These are phyloP conservation scores for Tortricodes alternella DNA, from an alignment of 2,888 invertebrate genomes.

Conservation along the genomic window DNA sequence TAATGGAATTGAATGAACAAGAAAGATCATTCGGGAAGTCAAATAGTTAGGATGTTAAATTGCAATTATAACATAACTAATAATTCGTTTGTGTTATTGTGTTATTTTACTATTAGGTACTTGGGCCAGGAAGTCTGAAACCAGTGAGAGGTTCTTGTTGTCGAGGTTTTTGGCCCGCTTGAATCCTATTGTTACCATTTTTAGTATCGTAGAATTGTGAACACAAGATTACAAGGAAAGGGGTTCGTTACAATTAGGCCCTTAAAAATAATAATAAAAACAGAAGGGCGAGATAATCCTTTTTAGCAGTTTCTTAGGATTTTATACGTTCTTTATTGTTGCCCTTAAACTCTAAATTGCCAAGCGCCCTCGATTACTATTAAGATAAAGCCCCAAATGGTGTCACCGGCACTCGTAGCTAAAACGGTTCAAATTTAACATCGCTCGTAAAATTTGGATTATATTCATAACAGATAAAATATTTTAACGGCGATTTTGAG, in stretches of 20 bases:
- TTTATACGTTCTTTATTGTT: conserved; percentile 64
- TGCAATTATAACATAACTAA: no score
- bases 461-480: conserved; percentile 81
- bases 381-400: conserved; percentile 2
- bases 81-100: no score
- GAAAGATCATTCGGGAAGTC: no score
- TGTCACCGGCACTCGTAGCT: conserved; percentile 2
- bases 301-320: conserved; percentile 56
- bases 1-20: no score
- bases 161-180: neutral
- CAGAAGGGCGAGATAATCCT: conserved; percentile 63
- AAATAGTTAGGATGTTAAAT: no score
- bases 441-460: conserved; percentile 69
- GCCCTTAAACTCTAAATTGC: conserved; percentile 42
- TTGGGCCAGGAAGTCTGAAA: no score
- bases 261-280: conserved; percentile 59
- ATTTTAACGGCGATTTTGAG: conserved; percentile 69
- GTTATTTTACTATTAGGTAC: no score
- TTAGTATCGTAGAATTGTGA: neutral
- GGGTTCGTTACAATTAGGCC: conserved; percentile 47
- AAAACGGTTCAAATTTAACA: conserved; percentile 66
- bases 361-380: neutral
- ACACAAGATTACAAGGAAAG: conserved; percentile 15
- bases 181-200: neutral
- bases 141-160: no score